These are phyloP conservation scores for Colistium nudipinnis DNA, from an alignment of 2,113 vertebrate species.

Conservation along the genomic window DNA sequence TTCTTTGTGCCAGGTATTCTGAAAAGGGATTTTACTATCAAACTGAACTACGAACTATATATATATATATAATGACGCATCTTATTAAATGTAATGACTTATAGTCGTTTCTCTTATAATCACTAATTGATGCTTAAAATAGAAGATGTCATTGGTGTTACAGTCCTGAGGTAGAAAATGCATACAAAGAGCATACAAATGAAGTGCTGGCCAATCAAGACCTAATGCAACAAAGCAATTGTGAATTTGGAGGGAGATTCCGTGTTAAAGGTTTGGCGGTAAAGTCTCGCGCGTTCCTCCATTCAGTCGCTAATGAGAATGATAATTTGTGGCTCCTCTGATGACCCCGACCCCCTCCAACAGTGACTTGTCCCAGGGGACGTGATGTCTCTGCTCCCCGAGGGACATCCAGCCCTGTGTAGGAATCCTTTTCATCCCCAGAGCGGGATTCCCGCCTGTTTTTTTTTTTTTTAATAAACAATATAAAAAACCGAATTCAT, in stretches of 20 bases:
- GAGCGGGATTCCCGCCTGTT: constrained; percentile 59
- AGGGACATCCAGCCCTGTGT: constrained; percentile 68
- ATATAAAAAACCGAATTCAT: no score
- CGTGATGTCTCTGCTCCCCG: constrained; percentile 73
- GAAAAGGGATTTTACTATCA: not conserved
- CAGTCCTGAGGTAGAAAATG: not conserved
- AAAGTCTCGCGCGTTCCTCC: constrained; percentile 55
- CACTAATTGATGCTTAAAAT: no score
- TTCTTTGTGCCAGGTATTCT: not conserved
- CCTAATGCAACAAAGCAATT: constrained; percentile 18
- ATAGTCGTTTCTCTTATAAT: no score
- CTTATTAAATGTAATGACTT: no score
- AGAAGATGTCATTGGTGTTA: not conserved
- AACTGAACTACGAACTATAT: not conserved
- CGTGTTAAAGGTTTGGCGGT: constrained; percentile 57
- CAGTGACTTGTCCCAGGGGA: constrained; percentile 78
- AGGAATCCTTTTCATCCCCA: constrained; percentile 73
- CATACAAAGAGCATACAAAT: constrained; percentile 22
- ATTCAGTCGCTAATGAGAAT: constrained; percentile 81
- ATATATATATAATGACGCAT: no score
- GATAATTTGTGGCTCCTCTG: constrained; percentile 80
- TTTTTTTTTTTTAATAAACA: constrained; percentile 2
- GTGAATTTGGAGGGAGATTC: constrained; percentile 70
- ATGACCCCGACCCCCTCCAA: constrained; percentile 80
- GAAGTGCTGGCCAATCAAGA: constrained; percentile 8